Percentiles rank a stretch among this genome's conserved stretches.
Evolutionary conservation across 1,140 invertebrate genomes (phyloP).

Genomic region (Drosophila murphyi): DNA sequence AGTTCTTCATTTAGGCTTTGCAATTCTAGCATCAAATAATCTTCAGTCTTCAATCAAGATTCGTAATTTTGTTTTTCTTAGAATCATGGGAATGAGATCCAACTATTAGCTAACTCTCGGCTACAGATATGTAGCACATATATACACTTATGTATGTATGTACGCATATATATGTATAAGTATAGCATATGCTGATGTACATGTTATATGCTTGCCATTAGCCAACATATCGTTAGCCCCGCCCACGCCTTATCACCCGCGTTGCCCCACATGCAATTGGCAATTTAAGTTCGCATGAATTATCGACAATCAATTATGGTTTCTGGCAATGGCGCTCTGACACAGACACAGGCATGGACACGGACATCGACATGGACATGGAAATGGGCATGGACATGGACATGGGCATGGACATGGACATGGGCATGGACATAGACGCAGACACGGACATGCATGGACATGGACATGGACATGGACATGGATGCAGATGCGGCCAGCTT

Average conservation of each 20-base stretch:
- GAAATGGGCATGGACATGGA: neutral
- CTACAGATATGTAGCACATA: neutral
- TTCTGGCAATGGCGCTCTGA: constrained; percentile 68
- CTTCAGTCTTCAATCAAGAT: too few species aligned
- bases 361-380: constrained; percentile 1
- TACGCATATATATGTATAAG: constrained; percentile 5
- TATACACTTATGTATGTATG: neutral
- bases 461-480: constrained; percentile 6
- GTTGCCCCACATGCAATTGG: constrained; percentile 66
- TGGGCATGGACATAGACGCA: constrained; percentile 19
- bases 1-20: too few species aligned
- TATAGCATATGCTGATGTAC: constrained; percentile 23
- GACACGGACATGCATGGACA: constrained; percentile 16
- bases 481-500: constrained; percentile 1
- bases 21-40: too few species aligned
- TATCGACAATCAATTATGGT: constrained; percentile 82
- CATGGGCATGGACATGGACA: neutral
- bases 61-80: too few species aligned
- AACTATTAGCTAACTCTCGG: neutral
- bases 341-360: constrained; percentile 10
- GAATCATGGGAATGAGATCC: too few species aligned
- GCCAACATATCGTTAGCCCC: constrained; percentile 33
- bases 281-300: constrained; percentile 82
- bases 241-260: constrained; percentile 19
- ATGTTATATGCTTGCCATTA: constrained; percentile 54